These are phyloP conservation scores for Sus cebifrons DNA, from an alignment of 2,797 vertebrate species.

Conservation along the genomic window DNA sequence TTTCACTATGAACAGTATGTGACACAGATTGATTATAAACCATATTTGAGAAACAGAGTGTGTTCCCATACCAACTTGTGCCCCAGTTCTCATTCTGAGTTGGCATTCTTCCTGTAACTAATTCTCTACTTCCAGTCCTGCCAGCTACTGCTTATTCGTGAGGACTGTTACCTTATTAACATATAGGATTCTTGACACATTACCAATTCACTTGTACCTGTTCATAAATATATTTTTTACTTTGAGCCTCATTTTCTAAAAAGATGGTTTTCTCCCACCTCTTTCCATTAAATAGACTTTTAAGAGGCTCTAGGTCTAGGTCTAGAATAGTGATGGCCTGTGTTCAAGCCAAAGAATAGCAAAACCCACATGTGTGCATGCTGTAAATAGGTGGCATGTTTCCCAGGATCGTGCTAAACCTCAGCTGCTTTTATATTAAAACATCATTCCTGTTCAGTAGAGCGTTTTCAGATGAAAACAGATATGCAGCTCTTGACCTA, in stretches of 20 bases:
- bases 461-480: slow-evolving; percentile 54
- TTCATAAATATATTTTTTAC: slow-evolving; percentile 27
- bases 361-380: slow-evolving; percentile 1
- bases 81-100: not conserved
- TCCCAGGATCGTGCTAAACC: not conserved
- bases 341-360: slow-evolving; percentile 40
- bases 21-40: slow-evolving; percentile 49
- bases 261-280: not conserved
- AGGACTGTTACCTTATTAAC: not conserved
- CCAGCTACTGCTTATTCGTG: not conserved
- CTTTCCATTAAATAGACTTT: not conserved
- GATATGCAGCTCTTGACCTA: not conserved
- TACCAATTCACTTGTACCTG: not conserved
- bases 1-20: slow-evolving; percentile 28
- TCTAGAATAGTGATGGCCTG: not conserved
- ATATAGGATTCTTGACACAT: not conserved
- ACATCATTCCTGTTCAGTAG: slow-evolving; percentile 45
- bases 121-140: not conserved
- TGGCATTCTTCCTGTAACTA: not conserved
- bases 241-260: slow-evolving; percentile 22
- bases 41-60: not conserved
- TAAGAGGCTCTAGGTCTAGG: not conserved
- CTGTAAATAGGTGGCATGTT: not conserved
- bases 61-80: not conserved
- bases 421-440: slow-evolving; percentile 49